phyloP scores from a whole-genome alignment of 2,113 vertebrate species.

The Oryzias melastigma region DNA sequence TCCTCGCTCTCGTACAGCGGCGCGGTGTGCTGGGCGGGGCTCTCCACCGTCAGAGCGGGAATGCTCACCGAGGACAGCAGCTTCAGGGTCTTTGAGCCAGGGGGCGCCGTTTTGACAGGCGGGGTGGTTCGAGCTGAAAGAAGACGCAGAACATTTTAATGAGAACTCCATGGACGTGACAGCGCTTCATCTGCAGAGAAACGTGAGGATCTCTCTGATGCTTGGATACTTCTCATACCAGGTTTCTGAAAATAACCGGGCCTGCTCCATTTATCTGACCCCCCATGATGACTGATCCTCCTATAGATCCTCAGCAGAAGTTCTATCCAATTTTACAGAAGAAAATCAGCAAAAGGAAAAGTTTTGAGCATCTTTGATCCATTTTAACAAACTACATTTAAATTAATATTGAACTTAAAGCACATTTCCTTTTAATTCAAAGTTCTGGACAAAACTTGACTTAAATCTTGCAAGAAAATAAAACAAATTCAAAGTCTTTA shows the following conservation, averaged over 20 bases:
- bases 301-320: no score
- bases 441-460: no score
- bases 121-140: slow-evolving; percentile 67
- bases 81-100: slow-evolving; percentile 82
- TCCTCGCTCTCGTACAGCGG: slow-evolving; percentile 80
- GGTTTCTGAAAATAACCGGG: slow-evolving; percentile 55
- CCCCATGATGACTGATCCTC: not conserved
- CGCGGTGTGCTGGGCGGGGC: slow-evolving; percentile 74
- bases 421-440: no score
- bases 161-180: no score
- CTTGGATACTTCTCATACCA: slow-evolving; percentile 42
- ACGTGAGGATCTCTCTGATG: not conserved
- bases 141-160: not conserved
- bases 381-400: no score
- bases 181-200: no score
- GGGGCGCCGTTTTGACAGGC: slow-evolving; percentile 80
- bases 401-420: no score
- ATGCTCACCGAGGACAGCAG: slow-evolving; percentile 88
- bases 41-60: slow-evolving; percentile 78
- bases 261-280: not conserved
- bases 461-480: no score
- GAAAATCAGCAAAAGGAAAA: no score
- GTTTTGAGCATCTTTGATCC: no score
- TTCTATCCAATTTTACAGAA: no score
- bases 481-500: no score